These are phyloP conservation scores for Nyctibius grandis DNA, from an alignment of 2,797 vertebrate genomes.

Conservation along the genomic window DNA sequence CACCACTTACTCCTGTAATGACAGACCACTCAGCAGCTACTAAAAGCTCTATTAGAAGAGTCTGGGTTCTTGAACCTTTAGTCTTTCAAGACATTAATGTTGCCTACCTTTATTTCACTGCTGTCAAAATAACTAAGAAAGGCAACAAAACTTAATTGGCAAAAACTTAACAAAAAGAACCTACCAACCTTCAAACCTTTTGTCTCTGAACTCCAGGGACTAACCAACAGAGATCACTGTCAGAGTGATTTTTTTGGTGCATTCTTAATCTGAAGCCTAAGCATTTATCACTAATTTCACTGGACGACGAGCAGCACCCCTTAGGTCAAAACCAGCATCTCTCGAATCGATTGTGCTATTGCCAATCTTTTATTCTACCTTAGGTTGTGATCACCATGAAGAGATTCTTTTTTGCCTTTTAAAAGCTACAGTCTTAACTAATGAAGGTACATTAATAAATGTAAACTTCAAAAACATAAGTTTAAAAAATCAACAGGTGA, in stretches of 20 bases:
- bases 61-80: not conserved
- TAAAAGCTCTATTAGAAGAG: not conserved
- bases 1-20: not conserved
- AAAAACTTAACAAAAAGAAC: not conserved
- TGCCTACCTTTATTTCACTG: not conserved
- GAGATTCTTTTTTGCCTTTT: not conserved
- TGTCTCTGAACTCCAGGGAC: not conserved
- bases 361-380: not conserved
- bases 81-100: not conserved
- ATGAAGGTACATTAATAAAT: not conserved
- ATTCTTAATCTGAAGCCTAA: not conserved
- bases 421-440: not conserved
- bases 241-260: not conserved
- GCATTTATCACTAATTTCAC: not conserved
- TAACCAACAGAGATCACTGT: not conserved
- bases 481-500: not conserved
- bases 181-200: not conserved
- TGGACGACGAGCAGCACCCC: not conserved
- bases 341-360: not conserved
- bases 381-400: not conserved
- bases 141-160: not conserved
- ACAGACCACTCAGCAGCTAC: not conserved
- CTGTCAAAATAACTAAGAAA: not conserved
- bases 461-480: not conserved
- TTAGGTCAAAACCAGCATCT: not conserved